These are phyloP conservation scores for Hecatera dysodea DNA, from an alignment of 2,888 invertebrate species.

Conservation along the genomic window DNA sequence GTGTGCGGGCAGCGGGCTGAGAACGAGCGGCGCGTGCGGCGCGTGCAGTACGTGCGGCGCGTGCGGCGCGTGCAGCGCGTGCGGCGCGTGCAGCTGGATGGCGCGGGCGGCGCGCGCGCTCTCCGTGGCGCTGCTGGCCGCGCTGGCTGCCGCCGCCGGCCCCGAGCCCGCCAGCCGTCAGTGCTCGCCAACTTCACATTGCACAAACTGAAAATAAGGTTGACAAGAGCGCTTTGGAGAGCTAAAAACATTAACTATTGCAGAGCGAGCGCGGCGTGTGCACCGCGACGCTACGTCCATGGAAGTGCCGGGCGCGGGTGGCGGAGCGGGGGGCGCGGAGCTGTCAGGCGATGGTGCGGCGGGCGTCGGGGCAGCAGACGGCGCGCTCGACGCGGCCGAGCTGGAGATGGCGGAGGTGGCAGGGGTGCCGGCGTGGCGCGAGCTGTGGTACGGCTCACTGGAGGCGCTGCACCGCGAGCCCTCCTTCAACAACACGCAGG, in stretches of 20 bases:
- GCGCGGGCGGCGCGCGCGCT: constrained; percentile 62
- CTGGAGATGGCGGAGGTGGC: constrained; percentile 74
- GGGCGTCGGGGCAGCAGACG: constrained; percentile 44
- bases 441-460: constrained; percentile 91
- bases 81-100: constrained; percentile 33
- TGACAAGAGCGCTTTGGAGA: not conserved
- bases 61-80: constrained; percentile 57
- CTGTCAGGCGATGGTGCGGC: constrained; percentile 32
- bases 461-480: constrained; percentile 86
- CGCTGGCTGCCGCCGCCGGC: constrained; percentile 67
- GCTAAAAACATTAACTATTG: not conserved
- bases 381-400: constrained; percentile 58
- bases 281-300: constrained; percentile 53
- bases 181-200: constrained; percentile 5
- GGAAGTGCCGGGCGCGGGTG: constrained; percentile 38
- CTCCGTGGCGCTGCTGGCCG: constrained; percentile 65
- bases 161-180: constrained; percentile 49
- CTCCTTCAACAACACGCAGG: constrained; percentile 93
- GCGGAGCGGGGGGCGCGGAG: constrained; percentile 40
- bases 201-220: not conserved
- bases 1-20: not conserved
- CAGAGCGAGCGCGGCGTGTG: constrained; percentile 53
- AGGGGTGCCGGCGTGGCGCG: constrained; percentile 91
- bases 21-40: constrained; percentile 10
- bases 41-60: constrained; percentile 32